phyloP scores from a whole-genome alignment of 2,888 invertebrate genomes.

The Lithophane semibrunnea region DNA sequence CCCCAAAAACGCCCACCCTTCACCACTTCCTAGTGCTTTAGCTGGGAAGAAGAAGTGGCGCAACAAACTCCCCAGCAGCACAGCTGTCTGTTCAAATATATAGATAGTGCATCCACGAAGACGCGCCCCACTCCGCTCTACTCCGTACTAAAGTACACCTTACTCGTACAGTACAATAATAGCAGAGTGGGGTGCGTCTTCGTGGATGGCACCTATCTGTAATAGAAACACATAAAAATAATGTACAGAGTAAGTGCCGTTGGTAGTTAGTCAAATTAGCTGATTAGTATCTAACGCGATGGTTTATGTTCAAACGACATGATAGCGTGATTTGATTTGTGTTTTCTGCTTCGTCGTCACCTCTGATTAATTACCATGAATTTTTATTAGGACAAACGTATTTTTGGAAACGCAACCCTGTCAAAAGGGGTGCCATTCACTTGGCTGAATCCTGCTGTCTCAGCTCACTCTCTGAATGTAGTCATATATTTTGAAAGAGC shows the following conservation, averaged over 20 bases:
- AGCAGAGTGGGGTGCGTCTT: too few species aligned
- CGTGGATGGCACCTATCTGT: too few species aligned
- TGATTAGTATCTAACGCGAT: slow-evolving; percentile 22
- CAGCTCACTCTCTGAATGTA: background rate
- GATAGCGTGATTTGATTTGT: slow-evolving; percentile 36
- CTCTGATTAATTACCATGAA: slow-evolving; percentile 13
- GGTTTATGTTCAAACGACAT: slow-evolving; percentile 19
- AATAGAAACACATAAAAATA: slow-evolving; percentile 11
- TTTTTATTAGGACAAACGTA: background rate
- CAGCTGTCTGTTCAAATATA: too few species aligned
- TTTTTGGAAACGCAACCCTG: background rate
- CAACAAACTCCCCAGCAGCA: too few species aligned
- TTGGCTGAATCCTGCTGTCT: background rate
- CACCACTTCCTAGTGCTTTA: too few species aligned
- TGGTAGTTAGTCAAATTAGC: slow-evolving; percentile 27
- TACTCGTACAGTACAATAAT: too few species aligned
- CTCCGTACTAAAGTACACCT: too few species aligned
- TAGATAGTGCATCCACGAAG: too few species aligned
- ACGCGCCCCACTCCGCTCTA: too few species aligned
- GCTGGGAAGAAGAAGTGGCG: too few species aligned
- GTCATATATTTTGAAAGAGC: too few species aligned
- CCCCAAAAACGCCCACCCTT: too few species aligned
- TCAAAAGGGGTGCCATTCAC: background rate
- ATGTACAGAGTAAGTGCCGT: background rate
- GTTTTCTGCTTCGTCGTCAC: background rate